Conservation (phyloP, 64 coral and sea anemone species). For the Trachythela sp. region DNA sequence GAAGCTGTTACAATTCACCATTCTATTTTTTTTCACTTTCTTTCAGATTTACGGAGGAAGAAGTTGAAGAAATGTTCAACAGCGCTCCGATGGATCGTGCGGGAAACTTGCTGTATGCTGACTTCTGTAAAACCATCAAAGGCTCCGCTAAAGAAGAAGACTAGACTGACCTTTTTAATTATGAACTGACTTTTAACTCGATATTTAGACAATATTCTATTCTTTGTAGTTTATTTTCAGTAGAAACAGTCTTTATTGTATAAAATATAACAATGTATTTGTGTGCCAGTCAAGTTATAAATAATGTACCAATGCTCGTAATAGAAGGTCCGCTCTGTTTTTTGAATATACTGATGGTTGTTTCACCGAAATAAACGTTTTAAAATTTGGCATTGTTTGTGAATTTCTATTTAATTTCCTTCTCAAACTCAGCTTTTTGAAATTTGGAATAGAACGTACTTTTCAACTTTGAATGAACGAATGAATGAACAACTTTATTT, state of each 20-base stretch:
- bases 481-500: too few species aligned
- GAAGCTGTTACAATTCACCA: too few species aligned
- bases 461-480: too few species aligned
- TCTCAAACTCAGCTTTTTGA: too few species aligned
- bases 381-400: background rate
- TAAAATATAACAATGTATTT: constrained; percentile 1
- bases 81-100: background rate
- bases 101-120: background rate
- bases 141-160: constrained; percentile 13
- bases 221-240: background rate
- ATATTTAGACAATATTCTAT: background rate
- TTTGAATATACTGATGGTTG: background rate
- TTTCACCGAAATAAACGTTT: background rate
- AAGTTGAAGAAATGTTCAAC: constrained; percentile 20
- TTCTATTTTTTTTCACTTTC: background rate
- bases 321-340: background rate
- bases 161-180: background rate
- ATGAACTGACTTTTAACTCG: background rate
- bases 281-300: background rate
- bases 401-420: too few species aligned
- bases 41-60: constrained; percentile 12
- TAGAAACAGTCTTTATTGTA: background rate
- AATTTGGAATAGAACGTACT: too few species aligned
- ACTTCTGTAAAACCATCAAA: constrained; percentile 12
- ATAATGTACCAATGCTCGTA: background rate